Evolutionary conservation across 2,113 vertebrate genomes (phyloP).

Genomic region (Micromys minutus): DNA sequence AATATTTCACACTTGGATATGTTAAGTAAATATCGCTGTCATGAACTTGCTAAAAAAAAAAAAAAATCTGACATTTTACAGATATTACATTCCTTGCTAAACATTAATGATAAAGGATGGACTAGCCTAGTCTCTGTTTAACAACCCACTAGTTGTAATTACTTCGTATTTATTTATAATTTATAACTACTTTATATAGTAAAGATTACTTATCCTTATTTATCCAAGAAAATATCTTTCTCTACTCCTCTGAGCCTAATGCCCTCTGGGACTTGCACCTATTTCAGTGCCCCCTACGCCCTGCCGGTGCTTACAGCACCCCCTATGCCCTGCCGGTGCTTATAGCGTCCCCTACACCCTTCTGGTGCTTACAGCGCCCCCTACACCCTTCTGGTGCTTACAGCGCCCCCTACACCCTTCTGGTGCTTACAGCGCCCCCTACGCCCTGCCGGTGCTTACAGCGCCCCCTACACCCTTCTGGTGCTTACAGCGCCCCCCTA

Average conservation of each 20-base stretch:
- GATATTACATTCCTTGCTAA: neutral
- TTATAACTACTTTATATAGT: neutral
- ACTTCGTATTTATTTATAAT: neutral
- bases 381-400: too few relatives aligned
- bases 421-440: too few relatives aligned
- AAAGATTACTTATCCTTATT: neutral
- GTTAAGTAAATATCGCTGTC: neutral
- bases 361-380: neutral
- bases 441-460: too few relatives aligned
- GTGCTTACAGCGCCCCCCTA: too few relatives aligned
- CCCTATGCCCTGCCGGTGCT: neutral
- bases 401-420: too few relatives aligned
- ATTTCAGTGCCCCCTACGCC: fast-evolving
- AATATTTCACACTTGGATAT: constrained; percentile 34
- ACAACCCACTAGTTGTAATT: neutral
- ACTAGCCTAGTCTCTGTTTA: neutral
- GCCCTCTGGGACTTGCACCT: too few relatives aligned
- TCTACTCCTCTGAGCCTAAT: neutral
- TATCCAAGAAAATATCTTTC: neutral
- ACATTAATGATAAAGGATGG: neutral
- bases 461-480: too few relatives aligned
- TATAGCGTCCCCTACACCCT: too few relatives aligned
- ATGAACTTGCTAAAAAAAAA: constrained; percentile 33
- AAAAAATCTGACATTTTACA: neutral
- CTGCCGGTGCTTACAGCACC: neutral